Conservation (phyloP, 2,797 vertebrate genomes). For the Enteromius unitaeniatus region DNA sequence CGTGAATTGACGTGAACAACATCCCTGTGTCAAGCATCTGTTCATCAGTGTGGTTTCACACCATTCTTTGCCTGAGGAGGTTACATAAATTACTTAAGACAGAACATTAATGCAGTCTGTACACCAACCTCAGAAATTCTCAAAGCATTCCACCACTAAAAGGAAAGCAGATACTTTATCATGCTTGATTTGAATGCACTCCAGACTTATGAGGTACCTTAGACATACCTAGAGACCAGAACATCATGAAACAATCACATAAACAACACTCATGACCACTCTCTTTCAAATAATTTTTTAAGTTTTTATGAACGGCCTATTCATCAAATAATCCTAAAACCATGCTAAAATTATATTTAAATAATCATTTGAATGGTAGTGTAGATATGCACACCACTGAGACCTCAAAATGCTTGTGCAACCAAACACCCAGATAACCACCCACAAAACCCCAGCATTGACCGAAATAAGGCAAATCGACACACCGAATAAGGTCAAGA, state of each 20-base stretch:
- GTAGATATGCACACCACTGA: background rate
- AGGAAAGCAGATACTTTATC: background rate
- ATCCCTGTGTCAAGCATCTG: constrained; percentile 32
- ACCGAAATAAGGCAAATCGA: background rate
- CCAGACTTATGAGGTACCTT: background rate
- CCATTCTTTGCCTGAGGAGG: background rate
- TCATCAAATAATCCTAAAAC: background rate
- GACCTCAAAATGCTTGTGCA: background rate
- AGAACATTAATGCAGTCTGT: constrained; percentile 18
- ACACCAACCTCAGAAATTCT: constrained; percentile 28
- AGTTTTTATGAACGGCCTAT: background rate
- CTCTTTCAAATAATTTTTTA: background rate
- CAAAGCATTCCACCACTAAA: constrained; percentile 1
- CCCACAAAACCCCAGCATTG: background rate
- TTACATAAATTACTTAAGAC: constrained; percentile 17
- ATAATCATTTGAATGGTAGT: background rate
- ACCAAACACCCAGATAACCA: background rate
- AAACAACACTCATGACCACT: background rate
- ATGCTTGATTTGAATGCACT: background rate
- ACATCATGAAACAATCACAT: background rate
- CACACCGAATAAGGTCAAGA: background rate
- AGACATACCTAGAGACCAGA: background rate
- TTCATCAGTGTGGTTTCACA: constrained; percentile 35
- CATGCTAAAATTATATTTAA: background rate
- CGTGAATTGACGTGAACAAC: constrained; percentile 25